phyloP scores from a whole-genome alignment of 2,888 invertebrate genomes.

The Drosophila antonietae region DNA sequence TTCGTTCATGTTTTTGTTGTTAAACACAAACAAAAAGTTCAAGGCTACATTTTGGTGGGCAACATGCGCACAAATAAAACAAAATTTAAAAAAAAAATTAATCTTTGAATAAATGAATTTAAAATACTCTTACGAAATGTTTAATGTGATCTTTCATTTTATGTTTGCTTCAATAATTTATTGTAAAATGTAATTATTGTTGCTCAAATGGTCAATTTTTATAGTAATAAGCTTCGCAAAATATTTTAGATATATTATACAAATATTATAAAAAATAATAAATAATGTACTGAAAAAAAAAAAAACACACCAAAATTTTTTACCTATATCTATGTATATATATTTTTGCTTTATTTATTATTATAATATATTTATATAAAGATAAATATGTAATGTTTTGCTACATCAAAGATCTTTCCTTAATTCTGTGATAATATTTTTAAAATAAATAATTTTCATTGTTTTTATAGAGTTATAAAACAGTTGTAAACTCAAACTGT shows the following conservation, averaged over 20 bases:
- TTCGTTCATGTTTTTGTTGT: conserved; percentile 39
- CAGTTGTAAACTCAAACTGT: not conserved
- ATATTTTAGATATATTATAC: not conserved
- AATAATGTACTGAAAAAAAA: not conserved
- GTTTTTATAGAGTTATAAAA: not conserved
- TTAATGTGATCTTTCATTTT: not conserved
- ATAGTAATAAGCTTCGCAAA: not conserved
- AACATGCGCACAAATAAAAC: conserved; percentile 57
- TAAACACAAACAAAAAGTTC: conserved; percentile 67
- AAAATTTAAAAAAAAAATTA: conserved; percentile 14
- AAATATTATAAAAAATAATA: not conserved
- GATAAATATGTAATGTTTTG: not conserved
- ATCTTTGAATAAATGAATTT: conserved; percentile 9
- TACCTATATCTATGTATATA: no score
- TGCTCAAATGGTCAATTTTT: no score
- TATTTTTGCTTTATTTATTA: not conserved
- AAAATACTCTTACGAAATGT: conserved; percentile 28
- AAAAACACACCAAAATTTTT: no score
- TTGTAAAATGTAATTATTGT: not conserved
- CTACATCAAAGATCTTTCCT: not conserved
- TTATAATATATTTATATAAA: not conserved
- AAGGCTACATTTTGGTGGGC: conserved; percentile 67
- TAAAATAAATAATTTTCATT: not conserved
- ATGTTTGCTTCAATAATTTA: not conserved
- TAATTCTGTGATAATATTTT: not conserved